Percentiles rank a stretch among this genome's conserved stretches.
Evolutionary conservation across 2,888 invertebrate genomes (phyloP).

Genomic region (Hartigia nigra): DNA sequence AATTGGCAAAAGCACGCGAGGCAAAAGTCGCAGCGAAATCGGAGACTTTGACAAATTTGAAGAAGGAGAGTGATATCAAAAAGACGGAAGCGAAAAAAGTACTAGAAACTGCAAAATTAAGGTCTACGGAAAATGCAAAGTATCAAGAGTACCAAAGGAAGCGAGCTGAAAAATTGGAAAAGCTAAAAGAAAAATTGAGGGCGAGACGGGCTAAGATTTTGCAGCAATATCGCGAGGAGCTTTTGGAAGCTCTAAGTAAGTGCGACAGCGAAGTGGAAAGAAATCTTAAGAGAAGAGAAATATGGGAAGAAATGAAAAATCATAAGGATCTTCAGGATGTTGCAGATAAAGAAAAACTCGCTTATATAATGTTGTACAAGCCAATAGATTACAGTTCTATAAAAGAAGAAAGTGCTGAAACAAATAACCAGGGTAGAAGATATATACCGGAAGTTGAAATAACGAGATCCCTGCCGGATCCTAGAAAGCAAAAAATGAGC

Average conservation of each 20-base stretch:
- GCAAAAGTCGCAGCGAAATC: conserved; percentile 26
- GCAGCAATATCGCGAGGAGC: conserved; percentile 36
- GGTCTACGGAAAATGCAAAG: conserved; percentile 23
- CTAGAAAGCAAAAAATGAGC: conserved; percentile 21
- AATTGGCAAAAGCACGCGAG: conserved; percentile 21
- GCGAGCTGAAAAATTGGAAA: conserved; percentile 34
- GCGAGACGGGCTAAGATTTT: conserved; percentile 35
- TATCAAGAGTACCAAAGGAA: conserved; percentile 28
- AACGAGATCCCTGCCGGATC: conserved; percentile 19
- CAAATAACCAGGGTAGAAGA: conserved; percentile 7
- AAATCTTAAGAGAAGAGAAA: conserved; percentile 33
- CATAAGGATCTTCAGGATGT: conserved; percentile 27
- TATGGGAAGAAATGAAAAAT: conserved; percentile 27
- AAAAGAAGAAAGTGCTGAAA: not conserved
- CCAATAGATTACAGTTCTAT: conserved; percentile 20
- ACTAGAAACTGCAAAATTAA: conserved; percentile 19
- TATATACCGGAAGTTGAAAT: conserved; percentile 30
- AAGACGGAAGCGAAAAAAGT: conserved; percentile 25
- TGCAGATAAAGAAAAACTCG: conserved; percentile 31
- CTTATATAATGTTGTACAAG: conserved; percentile 31
- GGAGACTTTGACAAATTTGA: conserved; percentile 30
- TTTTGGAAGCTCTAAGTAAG: conserved; percentile 28
- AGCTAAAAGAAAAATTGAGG: conserved; percentile 35
- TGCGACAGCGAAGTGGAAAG: conserved; percentile 23
- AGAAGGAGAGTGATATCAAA: conserved; percentile 31